Evolutionary conservation across 2,888 invertebrate species (phyloP), one percentile per base, ranked within the genome.

Genomic region (Scaeva pyrastri): DNA sequence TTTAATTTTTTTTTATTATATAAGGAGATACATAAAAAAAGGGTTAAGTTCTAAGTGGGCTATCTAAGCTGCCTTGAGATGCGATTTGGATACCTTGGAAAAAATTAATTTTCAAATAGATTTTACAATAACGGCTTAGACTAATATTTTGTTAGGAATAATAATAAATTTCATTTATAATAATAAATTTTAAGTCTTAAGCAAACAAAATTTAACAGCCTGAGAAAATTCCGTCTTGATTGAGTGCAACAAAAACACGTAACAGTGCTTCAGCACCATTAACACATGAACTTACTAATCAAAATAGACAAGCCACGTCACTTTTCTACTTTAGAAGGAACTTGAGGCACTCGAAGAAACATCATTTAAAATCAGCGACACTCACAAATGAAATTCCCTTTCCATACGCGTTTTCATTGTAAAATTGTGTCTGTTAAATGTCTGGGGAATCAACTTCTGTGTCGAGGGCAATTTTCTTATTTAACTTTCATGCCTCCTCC

Each of bases 271-370:
- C 12, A 56, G 12, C 12, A 10, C 26, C n/a, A n/a, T n/a, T 31
- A 0, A 71, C 50, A 80, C 31, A 75, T 85, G 66, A 75, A 76
- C 71, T 76, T 66, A 72, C 52, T 52, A 75, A 80, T 80, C 80
- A 76, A 68, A 72, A 85, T 85, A 31, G 31, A 8, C 8, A 5
- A 68, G 73, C 50, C 19, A 23, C 52, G 60, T 52, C 11, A 14
- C 6, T 16, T 43, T 12, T 7, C 10, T 39, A 12, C 43, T 23
- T 23, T 1, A 19, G 12, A 52, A 52, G 23, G 23, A 52, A 14
- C 39, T 6, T n/a, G n/a, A n/a, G n/a, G n/a, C n/a, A n/a, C n/a
- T n/a, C n/a, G n/a, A n/a, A n/a, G n/a, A n/a, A n/a, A n/a, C 12
- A 12, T 12, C 7, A 21, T 21, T 52, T 23, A 52, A 52, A 52